phyloP scores from a whole-genome alignment of 2,113 vertebrate genomes.

The Malurus melanocephalus region DNA sequence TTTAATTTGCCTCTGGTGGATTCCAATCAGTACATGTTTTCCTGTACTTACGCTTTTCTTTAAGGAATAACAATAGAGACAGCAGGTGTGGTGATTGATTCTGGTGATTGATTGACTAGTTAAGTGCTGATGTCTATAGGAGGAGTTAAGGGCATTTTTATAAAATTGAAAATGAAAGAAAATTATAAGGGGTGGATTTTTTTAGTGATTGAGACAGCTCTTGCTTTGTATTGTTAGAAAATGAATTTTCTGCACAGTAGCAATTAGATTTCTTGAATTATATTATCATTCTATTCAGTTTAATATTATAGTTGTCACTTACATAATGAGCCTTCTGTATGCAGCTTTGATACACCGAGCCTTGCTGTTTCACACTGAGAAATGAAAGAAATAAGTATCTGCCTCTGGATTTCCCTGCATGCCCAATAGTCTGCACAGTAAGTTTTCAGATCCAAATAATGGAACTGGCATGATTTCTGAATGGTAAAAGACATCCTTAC shows the following conservation, averaged over 20 bases:
- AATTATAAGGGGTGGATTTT: constrained; percentile 33
- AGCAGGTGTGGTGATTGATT: constrained; percentile 44
- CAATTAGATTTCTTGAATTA: constrained; percentile 58
- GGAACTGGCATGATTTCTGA: neutral
- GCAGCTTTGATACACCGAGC: neutral
- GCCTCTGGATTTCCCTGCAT: neutral
- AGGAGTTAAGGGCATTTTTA: constrained; percentile 32
- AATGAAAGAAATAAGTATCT: constrained; percentile 1
- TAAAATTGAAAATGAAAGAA: constrained; percentile 58
- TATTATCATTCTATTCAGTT: constrained; percentile 53
- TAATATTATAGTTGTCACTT: constrained; percentile 51
- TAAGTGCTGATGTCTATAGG: constrained; percentile 25
- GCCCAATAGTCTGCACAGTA: neutral
- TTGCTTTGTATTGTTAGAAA: constrained; percentile 40
- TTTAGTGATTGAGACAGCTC: constrained; percentile 40
- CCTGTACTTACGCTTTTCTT: neutral
- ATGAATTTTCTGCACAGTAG: constrained; percentile 35
- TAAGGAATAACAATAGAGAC: constrained; percentile 38
- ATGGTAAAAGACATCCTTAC: neutral
- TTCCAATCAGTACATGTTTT: constrained; percentile 38
- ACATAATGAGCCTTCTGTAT: constrained; percentile 31
- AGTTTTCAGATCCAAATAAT: neutral
- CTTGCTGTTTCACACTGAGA: constrained; percentile 17
- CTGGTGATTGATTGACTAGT: constrained; percentile 51
- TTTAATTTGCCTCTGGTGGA: neutral